Evolutionary conservation across 2,797 vertebrate species (phyloP).

Genomic region (Lithobates sylvaticus): DNA sequence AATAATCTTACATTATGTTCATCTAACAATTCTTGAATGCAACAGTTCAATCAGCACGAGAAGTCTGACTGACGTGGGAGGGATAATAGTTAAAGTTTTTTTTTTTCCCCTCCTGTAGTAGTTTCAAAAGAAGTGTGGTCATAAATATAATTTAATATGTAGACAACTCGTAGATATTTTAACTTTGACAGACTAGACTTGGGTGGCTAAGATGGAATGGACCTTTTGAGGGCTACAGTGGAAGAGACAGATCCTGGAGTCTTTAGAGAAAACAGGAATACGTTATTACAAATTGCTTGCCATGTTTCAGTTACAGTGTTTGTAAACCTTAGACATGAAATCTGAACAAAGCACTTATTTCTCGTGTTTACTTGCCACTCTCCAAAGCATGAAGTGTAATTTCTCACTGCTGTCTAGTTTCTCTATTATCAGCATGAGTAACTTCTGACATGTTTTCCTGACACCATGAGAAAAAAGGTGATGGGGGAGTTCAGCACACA

Average conservation of each 20-base stretch:
- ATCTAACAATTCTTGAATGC: constrained; percentile 45
- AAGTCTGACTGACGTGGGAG: constrained; percentile 45
- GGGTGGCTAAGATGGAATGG: constrained; percentile 11
- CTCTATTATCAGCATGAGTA: too few relatives aligned
- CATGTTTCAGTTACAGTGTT: background rate
- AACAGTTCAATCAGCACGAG: constrained; percentile 19
- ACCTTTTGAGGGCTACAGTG: background rate
- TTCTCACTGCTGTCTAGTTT: too few relatives aligned
- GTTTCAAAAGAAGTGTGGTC: constrained; percentile 39
- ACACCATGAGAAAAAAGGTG: too few relatives aligned
- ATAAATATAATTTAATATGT: constrained; percentile 39
- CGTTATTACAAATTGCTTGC: background rate
- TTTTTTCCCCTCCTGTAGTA: background rate
- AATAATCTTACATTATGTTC: constrained; percentile 52
- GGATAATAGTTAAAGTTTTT: constrained; percentile 32
- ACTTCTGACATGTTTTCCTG: too few relatives aligned
- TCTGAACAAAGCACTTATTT: too few relatives aligned
- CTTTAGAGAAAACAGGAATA: background rate
- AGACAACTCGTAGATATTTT: constrained; percentile 5
- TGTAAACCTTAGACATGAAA: too few relatives aligned
- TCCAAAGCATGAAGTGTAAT: too few relatives aligned
- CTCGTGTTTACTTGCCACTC: too few relatives aligned
- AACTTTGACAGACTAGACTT: background rate
- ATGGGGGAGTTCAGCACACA: too few relatives aligned
- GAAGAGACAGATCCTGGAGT: background rate